Base-by-base conservation (phyloP, 35 echinoderm and acorn worm genomes). In the Stichopus chloronotus region DNA sequence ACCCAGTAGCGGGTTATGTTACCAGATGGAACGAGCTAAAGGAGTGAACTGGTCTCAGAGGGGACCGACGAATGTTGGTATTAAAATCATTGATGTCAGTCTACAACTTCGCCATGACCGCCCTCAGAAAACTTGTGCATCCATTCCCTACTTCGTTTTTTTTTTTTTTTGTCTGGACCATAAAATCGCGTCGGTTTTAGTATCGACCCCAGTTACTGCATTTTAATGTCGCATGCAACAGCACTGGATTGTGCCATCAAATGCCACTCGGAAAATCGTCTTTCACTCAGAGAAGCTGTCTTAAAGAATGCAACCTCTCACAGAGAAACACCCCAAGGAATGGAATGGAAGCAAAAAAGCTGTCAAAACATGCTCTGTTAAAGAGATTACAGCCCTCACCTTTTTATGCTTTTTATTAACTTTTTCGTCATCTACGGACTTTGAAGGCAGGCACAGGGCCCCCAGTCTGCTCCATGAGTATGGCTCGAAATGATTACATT, bases 361-460 rank as follows among this genome's bases (percentile, higher is more conserved):
- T 83, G 80, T 83, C 53, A 83, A 83, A 83, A 83, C 80, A 83
- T 52, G n/a, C 55, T 52, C 80, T 83, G n/a, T 83, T 83, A 83
- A 79, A 56, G 80, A 55, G 80, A 83, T 83, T 83, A 83, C 52
- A 83, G n/a, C 80, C 53, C 12, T 83, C 55, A 55, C 19, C n/a
- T 55, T 83, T 17, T 52, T 83, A 24, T 19, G 14, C 52, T 55
- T 25, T 83, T 83, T 83, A 83, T 83, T 83, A 83, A 83, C 52
- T 83, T 83, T 52, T 10, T 55, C 52, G 80, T 56, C 21, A 78
- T 25, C 43, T 56, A 1, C 17, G 9, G 9, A 16, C 16, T 11
- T 83, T n/a, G 80, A 55, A 53, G 43, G 80, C 77, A 79, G 77
- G 19, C 14, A 19, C 11, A 4, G 19, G 61, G 61, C 11, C 61